Evolutionary conservation across 30 jellyfish, hydroid and myxozoan species (phyloP), one percentile per base, ranked within the genome.

Genomic region (Sanderia malayensis): DNA sequence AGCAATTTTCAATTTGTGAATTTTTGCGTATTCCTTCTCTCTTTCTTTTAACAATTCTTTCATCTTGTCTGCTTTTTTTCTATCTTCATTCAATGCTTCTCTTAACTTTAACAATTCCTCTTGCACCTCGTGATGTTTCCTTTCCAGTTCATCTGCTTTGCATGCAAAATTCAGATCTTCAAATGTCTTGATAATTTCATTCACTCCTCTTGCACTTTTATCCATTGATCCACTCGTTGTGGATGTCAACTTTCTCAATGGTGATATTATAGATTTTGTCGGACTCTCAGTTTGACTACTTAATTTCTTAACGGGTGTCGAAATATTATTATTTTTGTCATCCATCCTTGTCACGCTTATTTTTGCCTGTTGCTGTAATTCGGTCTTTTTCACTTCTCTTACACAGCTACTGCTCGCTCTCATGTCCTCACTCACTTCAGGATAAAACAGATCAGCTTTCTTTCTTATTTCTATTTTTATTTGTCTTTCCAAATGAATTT

Each of bases 21-120:
- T 66, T 53, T 32, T 78, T 58, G 58, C 1, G 9, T 22, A 25
- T 33, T 78, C 89, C 24, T 37, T 34, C 33, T 78, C 82, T 28
- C 22, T 13, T 30, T 1, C 20, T 45, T 55, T 57, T 27, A 44
- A 55, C 55, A 21, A 17, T 24, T 23, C 17, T 41, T 30, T 64
- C 61, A 53, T 82, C 58, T 64, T 19, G 4, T 49, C 64, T 49
- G 64, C 64, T 15, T 49, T 7, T 19, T 19, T 49, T 19, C 64
- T 49, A 4, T 11, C 64, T 24, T 49, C 64, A 4, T 15, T 49
- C 18, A 49, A 2, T 24, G 27, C 2, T 4, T 49, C 64, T 49
- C 64, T 11, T 18, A 49, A 19, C 7, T 49, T 49, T 7, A 18
- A 49, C 8, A 9, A 19, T 2, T 24, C 18, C 7, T 49, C 24